Evolutionary conservation across 2,113 vertebrate species (phyloP), one percentile per base, ranked within the genome.

Genomic region (Etia nguti): DNA sequence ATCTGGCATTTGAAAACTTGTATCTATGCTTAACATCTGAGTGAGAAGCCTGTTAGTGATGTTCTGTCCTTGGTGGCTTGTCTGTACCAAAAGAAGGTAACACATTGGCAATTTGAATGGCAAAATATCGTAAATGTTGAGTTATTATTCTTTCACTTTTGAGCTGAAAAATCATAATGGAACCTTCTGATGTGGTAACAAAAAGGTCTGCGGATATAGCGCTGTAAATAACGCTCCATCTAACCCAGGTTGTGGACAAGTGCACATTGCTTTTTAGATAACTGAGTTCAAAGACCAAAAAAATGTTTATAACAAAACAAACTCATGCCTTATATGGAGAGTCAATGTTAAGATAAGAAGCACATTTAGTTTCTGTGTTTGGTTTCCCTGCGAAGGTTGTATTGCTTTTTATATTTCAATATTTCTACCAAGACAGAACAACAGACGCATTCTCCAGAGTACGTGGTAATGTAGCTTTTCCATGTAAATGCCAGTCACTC

Each of bases 241-340:
- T 96, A 94, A 96, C 94, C 90, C 75, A 95, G 91, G 90, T 94
- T 94, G 94, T 96, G 94, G 92, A 96, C 83, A 95, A 95, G 92
- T 96, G 91, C 94, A 95, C 95, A 95, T 95, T 93, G 95, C 95
- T 97, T 96, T 95, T 94, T 95, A 94, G 92, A 96, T 95, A 95
- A 94, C 87, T 4, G 52, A 95, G 93, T 94, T 92, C 93, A 96
- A 96, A 95, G 88, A 93, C 94, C 88, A 94, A 93, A 95, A 96
- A 95, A 95, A 93, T 92, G 90, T 95, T 95, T 94, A 93, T 95
- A 91, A 95, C 91, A 90, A 90, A 89, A 92, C 88, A 95, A 95
- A 96, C 93, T 95, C 94, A 96, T 95, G 96, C 96, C 96, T 97
- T 97, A 97, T 95, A 91, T 94, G 95, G 95, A 95, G 91, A 95